Percentiles rank a stretch among this genome's conserved stretches.
These are phyloP conservation scores for Rhinoptilus africanus DNA, from an alignment of 2,113 vertebrate species.

Conservation along the genomic window DNA sequence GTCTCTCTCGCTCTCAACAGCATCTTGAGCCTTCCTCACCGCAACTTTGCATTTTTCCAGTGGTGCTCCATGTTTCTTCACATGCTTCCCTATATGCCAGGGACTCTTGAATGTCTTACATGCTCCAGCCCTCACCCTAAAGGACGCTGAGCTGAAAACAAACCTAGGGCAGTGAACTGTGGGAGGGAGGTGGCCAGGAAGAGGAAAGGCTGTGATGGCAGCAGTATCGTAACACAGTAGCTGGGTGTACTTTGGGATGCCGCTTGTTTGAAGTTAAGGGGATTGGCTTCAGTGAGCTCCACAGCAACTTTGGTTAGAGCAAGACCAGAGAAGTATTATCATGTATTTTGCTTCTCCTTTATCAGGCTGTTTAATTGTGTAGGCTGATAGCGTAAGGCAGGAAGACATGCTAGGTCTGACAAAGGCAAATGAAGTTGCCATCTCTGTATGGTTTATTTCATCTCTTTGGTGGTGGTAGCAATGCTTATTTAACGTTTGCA, in stretches of 20 bases:
- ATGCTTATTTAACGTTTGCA: not conserved
- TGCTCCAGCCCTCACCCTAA: not conserved
- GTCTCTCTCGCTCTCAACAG: not conserved
- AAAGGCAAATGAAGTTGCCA: not conserved
- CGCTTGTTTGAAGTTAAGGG: fast-evolving
- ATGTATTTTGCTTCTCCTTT: not conserved
- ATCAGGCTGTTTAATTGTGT: not conserved
- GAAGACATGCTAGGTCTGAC: not conserved
- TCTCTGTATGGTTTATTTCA: not conserved
- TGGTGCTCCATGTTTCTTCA: not conserved
- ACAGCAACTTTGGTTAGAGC: not conserved
- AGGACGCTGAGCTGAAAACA: not conserved
- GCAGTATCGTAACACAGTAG: fast-evolving
- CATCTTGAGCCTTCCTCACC: not conserved
- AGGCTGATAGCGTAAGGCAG: not conserved
- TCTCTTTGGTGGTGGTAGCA: not conserved
- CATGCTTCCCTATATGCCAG: not conserved
- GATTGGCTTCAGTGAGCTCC: not conserved
- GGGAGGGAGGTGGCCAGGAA: not conserved
- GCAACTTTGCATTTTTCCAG: not conserved
- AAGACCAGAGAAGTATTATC: not conserved
- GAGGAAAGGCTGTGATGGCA: not conserved
- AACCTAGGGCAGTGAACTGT: not conserved
- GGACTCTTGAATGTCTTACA: not conserved
- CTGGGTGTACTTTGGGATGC: not conserved